Percentiles rank a stretch among this genome's conserved stretches.
phyloP scores from a whole-genome alignment of 2,888 invertebrate genomes.

The Drosophila kanekoi region DNA sequence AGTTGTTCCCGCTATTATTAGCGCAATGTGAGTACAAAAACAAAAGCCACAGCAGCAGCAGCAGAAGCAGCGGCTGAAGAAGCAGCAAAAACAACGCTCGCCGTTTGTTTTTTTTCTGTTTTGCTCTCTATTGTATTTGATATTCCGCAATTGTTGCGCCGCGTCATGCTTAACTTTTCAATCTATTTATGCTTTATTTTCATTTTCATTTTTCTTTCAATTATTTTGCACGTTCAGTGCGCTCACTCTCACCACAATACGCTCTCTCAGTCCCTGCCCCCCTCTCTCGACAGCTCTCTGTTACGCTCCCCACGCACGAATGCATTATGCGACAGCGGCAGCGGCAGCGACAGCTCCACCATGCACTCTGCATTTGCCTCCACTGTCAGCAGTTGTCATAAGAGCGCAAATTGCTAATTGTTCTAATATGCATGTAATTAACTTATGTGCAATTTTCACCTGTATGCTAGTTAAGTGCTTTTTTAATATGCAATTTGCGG shows the following conservation, averaged over 20 bases:
- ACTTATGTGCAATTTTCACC: conserved; percentile 32
- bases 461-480: conserved; percentile 3
- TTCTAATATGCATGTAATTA: conserved; percentile 46
- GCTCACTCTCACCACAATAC: conserved; percentile 8
- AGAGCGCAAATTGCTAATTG: conserved; percentile 43
- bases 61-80: conserved; percentile 10
- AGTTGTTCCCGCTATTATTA: conserved; percentile 71
- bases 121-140: conserved; percentile 42
- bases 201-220: conserved; percentile 50
- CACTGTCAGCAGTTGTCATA: conserved; percentile 26
- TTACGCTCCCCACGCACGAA: conserved; percentile 35
- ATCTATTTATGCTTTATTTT: conserved; percentile 71
- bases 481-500: conserved; percentile 1
- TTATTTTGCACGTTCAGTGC: conserved; percentile 41
- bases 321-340: background rate
- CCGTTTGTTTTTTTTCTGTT: conserved; percentile 10
- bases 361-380: conserved; percentile 19
- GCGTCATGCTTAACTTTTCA: conserved; percentile 59
- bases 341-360: background rate
- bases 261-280: conserved; percentile 7
- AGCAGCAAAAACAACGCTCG: conserved; percentile 6
- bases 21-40: conserved; percentile 68
- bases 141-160: conserved; percentile 45
- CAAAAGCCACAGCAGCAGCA: conserved; percentile 36
- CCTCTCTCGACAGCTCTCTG: background rate